phyloP scores from a whole-genome alignment of 2,797 vertebrate genomes.

The Lithobates pipiens region DNA sequence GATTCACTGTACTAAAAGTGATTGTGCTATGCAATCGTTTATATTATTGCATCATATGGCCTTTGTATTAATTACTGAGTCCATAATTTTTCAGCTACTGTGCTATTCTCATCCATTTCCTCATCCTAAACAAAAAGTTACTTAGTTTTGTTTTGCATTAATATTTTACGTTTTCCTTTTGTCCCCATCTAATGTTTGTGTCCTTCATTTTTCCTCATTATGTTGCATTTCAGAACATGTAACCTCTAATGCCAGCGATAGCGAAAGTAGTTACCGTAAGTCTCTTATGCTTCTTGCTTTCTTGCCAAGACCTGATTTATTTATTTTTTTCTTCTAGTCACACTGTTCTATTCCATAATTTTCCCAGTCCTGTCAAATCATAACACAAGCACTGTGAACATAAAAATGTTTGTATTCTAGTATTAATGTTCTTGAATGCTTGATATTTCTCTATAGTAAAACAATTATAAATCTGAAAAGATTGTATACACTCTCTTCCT shows the following conservation, averaged over 20 bases:
- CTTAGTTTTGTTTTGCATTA: slow-evolving; percentile 65
- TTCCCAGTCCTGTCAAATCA: background rate
- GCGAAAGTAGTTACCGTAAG: slow-evolving; percentile 99
- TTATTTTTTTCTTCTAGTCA: background rate
- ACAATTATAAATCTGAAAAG: background rate
- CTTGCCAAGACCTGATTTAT: background rate
- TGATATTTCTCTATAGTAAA: background rate
- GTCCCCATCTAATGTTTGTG: slow-evolving; percentile 62
- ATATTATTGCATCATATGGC: background rate
- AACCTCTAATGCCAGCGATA: slow-evolving; percentile 98
- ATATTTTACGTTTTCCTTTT: slow-evolving; percentile 71
- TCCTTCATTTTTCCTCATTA: slow-evolving; percentile 77
- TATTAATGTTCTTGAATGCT: background rate
- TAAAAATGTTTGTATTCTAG: background rate
- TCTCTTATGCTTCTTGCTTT: slow-evolving; percentile 74
- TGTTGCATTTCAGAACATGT: slow-evolving; percentile 95
- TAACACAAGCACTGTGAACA: background rate
- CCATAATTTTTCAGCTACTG: background rate
- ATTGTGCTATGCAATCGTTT: background rate
- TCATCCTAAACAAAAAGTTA: slow-evolving; percentile 68
- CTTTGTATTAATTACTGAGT: background rate
- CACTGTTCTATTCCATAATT: background rate
- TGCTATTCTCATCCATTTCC: slow-evolving; percentile 66
- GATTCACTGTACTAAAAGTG: background rate
- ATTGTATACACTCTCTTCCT: background rate